Evolutionary conservation across 2,113 vertebrate genomes (phyloP), one percentile per base, ranked within the genome.

Genomic region (Oceanodroma tethys): DNA sequence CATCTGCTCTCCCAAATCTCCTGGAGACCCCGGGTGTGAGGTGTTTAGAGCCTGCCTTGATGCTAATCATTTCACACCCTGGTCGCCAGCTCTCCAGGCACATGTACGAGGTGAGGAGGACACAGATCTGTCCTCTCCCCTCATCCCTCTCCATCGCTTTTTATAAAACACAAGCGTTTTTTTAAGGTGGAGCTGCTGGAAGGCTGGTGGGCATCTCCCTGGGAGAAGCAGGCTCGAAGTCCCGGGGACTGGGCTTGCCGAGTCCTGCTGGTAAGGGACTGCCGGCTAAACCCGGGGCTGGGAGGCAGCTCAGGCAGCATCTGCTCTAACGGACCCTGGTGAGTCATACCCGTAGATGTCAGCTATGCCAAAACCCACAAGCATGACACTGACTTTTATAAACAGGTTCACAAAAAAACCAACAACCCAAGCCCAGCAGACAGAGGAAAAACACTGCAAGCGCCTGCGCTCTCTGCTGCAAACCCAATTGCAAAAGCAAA

Each of bases 241-340:
- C 26, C 17, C 1, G 1, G 48, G 47, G n/a, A 16, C 0, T 11
- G 43, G 20, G n/a, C 63, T 67, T 4, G 3, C 29, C 0, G 3
- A n/a, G n/a, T 56, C 36, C 21, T 1, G 1, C n/a, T 38, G 27
- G 59, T 10, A 7, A 27, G 27, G 47, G 25, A 5, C 7, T 2
- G 26, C 22, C 14, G 3, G 18, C 38, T 55, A 7, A 52, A 43
- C 11, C 16, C 0, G 0, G 1, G 27, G 12, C 55, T 40, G 72
- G 32, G 52, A 82, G 48, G 42, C 56, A 55, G 43, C 34, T 76
- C 25, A 9, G 52, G 26, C 42, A 3, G 0, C 58, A 55, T 48
- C 62, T 87, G 89, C 34, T 76, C 38, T 87, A 47, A 63, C 2
- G 0, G 12, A 9, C 47, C 13, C n/a, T 27, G 9, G 15, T 86